Base-by-base conservation (phyloP, 2,113 vertebrate genomes). In the Puffinus mauretanicus region DNA sequence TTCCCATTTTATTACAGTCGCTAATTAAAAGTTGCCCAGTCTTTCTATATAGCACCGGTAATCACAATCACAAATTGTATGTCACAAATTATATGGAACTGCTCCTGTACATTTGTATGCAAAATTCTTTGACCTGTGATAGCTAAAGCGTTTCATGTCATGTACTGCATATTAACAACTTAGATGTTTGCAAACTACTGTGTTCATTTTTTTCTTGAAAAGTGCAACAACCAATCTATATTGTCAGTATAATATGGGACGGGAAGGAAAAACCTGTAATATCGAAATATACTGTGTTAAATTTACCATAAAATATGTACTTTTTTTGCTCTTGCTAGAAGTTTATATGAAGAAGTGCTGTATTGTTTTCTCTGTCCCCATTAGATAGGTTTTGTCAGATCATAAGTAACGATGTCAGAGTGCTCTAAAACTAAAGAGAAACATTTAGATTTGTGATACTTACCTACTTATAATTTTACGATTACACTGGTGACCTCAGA, bases 1-100 rank as follows among this genome's bases (percentile, higher is more conserved):
- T 82, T 97, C 69, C 54, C 29, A 30, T 82, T 97, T 96, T 90
- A 24, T 92, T 91, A 65, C 76, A 78, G 80, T 94, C 66, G 69
- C 69, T 94, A 87, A 87, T 91, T 93, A 69, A 87, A 93, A 90
- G 54, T 90, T 97, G 14, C 67, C 40, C 49, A 42, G 55, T 62
- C 52, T 93, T 94, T 86, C 81, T 93, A 7, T 89, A 36, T 70
- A 77, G 84, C 64, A 51, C 64, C 85, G 81, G 61, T 89, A 96
- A 85, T 82, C 44, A 80, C 70, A 29, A 54, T 77, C 83, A 91
- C 67, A 91, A 95, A 89, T 67, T 65, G 20, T 80, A 32, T 11
- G 76, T 87, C 87, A 86, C 26, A 44, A 46, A 30, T 66, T 36
- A 49, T 79, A 60, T 79, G 80, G 95, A 96, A 71, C 65, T 38